Evolutionary conservation across 1,140 invertebrate species (phyloP).

Genomic region (Musca domestica): DNA sequence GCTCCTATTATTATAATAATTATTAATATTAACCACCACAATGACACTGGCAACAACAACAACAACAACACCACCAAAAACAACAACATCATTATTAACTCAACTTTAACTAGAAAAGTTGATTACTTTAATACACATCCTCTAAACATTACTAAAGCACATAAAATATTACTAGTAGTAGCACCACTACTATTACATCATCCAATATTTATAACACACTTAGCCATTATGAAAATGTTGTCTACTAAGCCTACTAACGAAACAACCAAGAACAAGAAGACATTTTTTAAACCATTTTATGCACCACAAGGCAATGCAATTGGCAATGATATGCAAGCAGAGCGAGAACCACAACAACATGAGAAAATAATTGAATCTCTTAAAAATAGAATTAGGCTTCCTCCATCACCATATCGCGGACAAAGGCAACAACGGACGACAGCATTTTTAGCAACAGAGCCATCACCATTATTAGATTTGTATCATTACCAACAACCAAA

Average conservation of each 20-base stretch:
- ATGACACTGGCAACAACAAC: conserved; percentile 1
- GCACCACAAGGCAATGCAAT: neutral
- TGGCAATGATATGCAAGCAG: neutral
- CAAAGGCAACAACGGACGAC: neutral
- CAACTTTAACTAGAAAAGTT: neutral
- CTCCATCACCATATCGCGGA: neutral
- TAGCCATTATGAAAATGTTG: neutral
- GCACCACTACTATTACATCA: conserved; percentile 14
- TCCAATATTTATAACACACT: no score
- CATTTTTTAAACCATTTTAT: neutral
- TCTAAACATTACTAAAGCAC: neutral
- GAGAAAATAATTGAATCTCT: neutral
- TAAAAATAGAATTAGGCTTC: neutral
- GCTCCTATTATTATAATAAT: no score
- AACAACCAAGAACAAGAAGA: neutral
- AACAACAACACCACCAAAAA: neutral
- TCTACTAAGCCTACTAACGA: neutral
- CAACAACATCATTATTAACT: neutral
- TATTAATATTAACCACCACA: neutral
- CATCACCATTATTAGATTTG: neutral
- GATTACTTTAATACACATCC: no score
- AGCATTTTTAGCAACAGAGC: neutral
- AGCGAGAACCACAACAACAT: neutral
- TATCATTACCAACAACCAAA: conserved; percentile 5
- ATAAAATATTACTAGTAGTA: neutral